Base-by-base conservation (phyloP, 1,140 invertebrate species). In the Pseudachorutes palmiensis region DNA sequence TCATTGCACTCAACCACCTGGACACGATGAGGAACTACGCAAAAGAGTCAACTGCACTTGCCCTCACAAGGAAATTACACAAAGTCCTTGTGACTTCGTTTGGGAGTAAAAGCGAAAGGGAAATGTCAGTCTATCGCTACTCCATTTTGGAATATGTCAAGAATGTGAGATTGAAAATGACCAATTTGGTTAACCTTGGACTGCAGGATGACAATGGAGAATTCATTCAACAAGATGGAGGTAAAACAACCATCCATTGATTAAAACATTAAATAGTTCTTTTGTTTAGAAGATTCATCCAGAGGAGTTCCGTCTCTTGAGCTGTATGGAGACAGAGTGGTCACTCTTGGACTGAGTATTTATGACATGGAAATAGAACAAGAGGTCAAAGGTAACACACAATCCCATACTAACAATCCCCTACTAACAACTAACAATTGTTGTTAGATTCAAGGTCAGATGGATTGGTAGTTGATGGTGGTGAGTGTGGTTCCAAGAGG, bases 161-260 rank as follows among this genome's bases (percentile, higher is more conserved):
- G 24, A 69, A 71, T 57, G 67, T 73, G 1, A 57, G 67, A 26
- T 41, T 73, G 2, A 73, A 73, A 69, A 73, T 73, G 72, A 73
- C 72, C 1, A 73, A 73, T 60, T 61, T 73, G 24, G 70, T 73
- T 24, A 69, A 70, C 45, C 31, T 73, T 16, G 69, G 69, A 0
- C 57, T 68, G 12, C 72, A 73, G 33, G 64, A 62, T 45, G 32
- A 64, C 57, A 61, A 60, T 0, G 72, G 72, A 28, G 69, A 71
- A 30, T 73, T 73, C 49, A 65, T 73, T 0, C 68, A 64, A 14
- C 26, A 67, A 45, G 28, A 57, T 51, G 68, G 66, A 19, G 71
- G 69, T 28, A 55, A 58, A n/a, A n/a, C n/a, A n/a, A n/a, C n/a
- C n/a, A 36, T 32, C 49, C 30, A 62, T 67, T 22, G 60, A 69